Evolutionary conservation across 2,113 vertebrate genomes (phyloP).

Genomic region (Noctilio leporinus): DNA sequence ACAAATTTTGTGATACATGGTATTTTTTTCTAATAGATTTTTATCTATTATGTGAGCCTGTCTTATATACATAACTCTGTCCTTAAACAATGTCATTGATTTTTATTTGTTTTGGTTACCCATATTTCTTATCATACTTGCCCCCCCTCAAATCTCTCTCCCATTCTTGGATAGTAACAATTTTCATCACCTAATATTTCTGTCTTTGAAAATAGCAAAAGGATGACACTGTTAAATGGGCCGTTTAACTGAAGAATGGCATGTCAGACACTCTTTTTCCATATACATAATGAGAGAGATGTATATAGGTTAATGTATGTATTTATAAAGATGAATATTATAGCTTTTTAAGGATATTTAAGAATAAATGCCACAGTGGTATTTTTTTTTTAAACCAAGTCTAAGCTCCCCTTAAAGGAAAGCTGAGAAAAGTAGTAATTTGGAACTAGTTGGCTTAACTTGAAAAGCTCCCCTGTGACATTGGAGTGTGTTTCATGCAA

Average conservation of each 20-base stretch:
- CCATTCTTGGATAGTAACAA: background rate
- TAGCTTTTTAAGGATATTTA: constrained; percentile 65
- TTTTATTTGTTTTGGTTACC: background rate
- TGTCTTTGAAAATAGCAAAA: constrained; percentile 27
- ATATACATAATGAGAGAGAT: constrained; percentile 27
- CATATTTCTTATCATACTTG: background rate
- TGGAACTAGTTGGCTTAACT: constrained; percentile 67
- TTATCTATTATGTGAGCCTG: background rate
- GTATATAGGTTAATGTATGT: constrained; percentile 49
- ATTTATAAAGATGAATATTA: constrained; percentile 63
- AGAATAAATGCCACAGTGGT: constrained; percentile 58
- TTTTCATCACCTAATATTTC: constrained; percentile 25
- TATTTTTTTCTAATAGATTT: constrained; percentile 30
- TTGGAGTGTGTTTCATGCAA: constrained; percentile 48
- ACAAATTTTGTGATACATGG: background rate
- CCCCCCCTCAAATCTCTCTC: background rate
- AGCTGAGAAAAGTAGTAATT: constrained; percentile 64
- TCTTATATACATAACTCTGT: background rate
- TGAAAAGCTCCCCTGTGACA: constrained; percentile 68
- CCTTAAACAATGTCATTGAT: background rate
- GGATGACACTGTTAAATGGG: constrained; percentile 41
- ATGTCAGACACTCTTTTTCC: background rate
- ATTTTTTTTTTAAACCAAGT: constrained; percentile 43
- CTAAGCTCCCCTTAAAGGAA: constrained; percentile 66
- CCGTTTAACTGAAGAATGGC: constrained; percentile 28